Evolutionary conservation across 2,113 vertebrate species (phyloP).

Genomic region (Sander lucioperca): DNA sequence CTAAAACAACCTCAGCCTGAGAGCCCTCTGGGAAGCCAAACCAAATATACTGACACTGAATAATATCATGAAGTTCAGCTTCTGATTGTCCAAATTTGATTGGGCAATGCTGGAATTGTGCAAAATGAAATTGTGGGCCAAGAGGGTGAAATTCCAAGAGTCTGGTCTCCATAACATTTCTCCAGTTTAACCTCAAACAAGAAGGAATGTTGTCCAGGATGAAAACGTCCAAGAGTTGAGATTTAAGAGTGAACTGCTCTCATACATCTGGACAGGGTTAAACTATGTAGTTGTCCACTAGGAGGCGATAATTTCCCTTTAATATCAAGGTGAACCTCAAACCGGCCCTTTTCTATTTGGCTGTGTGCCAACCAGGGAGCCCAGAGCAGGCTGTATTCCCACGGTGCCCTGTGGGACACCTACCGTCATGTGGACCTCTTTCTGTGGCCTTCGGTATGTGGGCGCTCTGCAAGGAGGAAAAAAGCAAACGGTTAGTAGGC

Average conservation of each 20-base stretch:
- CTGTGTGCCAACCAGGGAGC: slow-evolving; percentile 55
- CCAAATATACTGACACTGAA: slow-evolving; percentile 64
- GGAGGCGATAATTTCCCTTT: slow-evolving; percentile 63
- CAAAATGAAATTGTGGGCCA: slow-evolving; percentile 57
- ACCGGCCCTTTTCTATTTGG: slow-evolving; percentile 48
- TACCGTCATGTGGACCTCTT: slow-evolving; percentile 84
- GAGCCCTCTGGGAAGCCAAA: slow-evolving; percentile 56
- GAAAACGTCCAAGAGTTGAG: background rate
- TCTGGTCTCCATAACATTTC: slow-evolving; percentile 60
- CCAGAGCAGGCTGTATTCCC: slow-evolving; percentile 68
- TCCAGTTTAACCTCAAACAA: slow-evolving; percentile 57
- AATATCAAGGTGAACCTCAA: slow-evolving; percentile 69
- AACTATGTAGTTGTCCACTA: slow-evolving; percentile 47
- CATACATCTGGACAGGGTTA: background rate
- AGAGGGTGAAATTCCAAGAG: slow-evolving; percentile 66
- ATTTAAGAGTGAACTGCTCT: slow-evolving; percentile 33
- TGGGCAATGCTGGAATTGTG: slow-evolving; percentile 72
- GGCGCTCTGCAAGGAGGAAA: slow-evolving; percentile 79
- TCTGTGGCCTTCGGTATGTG: slow-evolving; percentile 84
- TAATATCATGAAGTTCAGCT: slow-evolving; percentile 64
- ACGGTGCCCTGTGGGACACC: slow-evolving; percentile 73
- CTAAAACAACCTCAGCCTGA: slow-evolving; percentile 45
- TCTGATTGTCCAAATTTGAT: slow-evolving; percentile 73
- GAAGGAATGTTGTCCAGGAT: slow-evolving; percentile 18
- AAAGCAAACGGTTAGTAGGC: slow-evolving; percentile 40